Evolutionary conservation across 2,797 vertebrate genomes (phyloP), one percentile per base, ranked within the genome.

Genomic region (Anableps anableps): DNA sequence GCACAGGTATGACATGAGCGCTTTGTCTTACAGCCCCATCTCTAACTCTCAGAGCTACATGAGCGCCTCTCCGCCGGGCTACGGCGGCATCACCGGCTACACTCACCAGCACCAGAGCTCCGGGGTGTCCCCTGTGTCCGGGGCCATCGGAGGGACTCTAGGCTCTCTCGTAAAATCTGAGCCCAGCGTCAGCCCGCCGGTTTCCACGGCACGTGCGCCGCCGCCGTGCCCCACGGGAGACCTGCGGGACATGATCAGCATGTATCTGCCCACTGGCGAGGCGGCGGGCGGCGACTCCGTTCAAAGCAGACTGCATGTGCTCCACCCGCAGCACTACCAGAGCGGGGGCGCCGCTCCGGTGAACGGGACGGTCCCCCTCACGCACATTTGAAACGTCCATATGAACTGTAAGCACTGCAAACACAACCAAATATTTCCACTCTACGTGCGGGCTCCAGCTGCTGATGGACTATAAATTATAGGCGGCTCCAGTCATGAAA

Each of bases 201-300:
- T 97, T 23, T 95, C 96, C 76, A 91, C 96, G 29, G 97, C 93
- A 92, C 97, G 88, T 94, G 97, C 86, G 83, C 97, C 89, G n/a
- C 85, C 88, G 72, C 96, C 97, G 21, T 99, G 98, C 89, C 96
- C 97, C 1, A 53, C 92, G 72, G 98, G 97, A 91, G 98, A 99
- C 95, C 96, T 99, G 94, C 95, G 98, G 88, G 98, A 99, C 93
- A 99, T 99, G 98, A 99, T 99, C 95, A 99, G 98, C 95, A 98
- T 99, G 96, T 96, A 96, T 77, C 94, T 96, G 92, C 98, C 98
- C 11, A 93, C 82, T 88, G 91, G 90, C 21, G 98, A 98, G 90
- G 95, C 95, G 58, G 96, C 95, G 55, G 96, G 95, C 48, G 97
- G 87, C 29, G 93, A 97, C 89, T 93, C 86, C 75, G 97, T 85